Evolutionary conservation across 2,888 invertebrate species (phyloP).

Genomic region (Pasiphila rectangulata): DNA sequence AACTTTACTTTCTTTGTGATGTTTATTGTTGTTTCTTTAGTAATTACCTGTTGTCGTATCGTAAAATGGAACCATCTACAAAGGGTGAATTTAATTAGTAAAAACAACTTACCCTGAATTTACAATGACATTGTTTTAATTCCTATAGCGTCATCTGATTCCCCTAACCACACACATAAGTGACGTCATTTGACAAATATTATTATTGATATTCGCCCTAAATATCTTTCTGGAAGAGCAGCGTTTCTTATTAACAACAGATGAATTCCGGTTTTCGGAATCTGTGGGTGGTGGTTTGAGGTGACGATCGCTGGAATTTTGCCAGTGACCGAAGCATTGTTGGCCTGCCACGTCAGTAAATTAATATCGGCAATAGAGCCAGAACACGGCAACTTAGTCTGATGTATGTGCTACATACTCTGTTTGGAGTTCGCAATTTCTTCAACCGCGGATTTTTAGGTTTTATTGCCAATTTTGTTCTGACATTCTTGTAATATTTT

Average conservation of each 20-base stretch:
- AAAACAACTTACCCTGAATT: not conserved
- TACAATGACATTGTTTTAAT: not conserved
- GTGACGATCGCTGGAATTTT: conserved; percentile 56
- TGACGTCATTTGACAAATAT: not conserved
- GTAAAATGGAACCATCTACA: not conserved
- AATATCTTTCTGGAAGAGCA: conserved; percentile 29
- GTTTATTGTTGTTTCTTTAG: not conserved
- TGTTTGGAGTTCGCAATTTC: conserved; percentile 13
- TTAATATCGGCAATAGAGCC: conserved; percentile 67
- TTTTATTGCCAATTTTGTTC: conserved; percentile 22
- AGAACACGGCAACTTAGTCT: conserved; percentile 46
- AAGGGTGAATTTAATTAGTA: not conserved
- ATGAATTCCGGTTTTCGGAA: conserved; percentile 52
- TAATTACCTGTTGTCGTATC: conserved; percentile 3
- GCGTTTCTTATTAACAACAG: conserved; percentile 52
- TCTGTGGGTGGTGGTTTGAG: conserved; percentile 43
- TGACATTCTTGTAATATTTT: too few species aligned
- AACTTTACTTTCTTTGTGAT: conserved; percentile 3
- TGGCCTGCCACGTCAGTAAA: conserved; percentile 64
- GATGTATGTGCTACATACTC: conserved; percentile 24
- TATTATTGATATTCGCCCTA: conserved; percentile 5
- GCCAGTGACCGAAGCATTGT: conserved; percentile 66
- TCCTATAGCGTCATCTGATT: not conserved
- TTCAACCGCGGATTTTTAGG: conserved; percentile 9
- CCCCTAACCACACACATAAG: not conserved